Percentiles rank a stretch among this genome's conserved stretches.
These are phyloP conservation scores for Ambastaia sidthimunki DNA, from an alignment of 2,797 vertebrate species.

Conservation along the genomic window DNA sequence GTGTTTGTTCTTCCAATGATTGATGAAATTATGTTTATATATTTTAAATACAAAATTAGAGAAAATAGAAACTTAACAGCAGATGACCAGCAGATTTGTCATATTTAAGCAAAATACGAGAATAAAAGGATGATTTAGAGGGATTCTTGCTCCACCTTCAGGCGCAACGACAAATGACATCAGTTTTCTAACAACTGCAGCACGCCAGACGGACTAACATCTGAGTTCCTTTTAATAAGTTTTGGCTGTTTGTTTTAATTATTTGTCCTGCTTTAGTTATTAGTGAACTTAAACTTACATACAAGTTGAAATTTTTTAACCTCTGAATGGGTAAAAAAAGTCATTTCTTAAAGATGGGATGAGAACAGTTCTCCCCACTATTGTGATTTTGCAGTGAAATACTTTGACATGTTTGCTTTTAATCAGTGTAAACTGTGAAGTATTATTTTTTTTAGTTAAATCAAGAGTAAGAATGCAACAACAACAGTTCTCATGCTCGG, in stretches of 20 bases:
- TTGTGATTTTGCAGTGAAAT: background rate
- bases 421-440: background rate
- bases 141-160: conserved; percentile 15
- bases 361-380: conserved; percentile 67
- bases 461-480: conserved; percentile 86
- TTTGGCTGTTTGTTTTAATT: background rate
- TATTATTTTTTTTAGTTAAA: conserved; percentile 76
- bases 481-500: conserved; percentile 88
- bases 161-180: too few relatives aligned
- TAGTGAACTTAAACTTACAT: conserved; percentile 3
- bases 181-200: conserved; percentile 73
- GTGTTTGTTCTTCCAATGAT: background rate
- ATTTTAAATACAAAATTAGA: background rate
- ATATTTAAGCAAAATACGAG: background rate
- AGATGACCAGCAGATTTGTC: too few relatives aligned
- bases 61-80: background rate
- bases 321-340: too few relatives aligned
- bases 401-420: background rate
- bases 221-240: background rate
- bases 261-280: background rate
- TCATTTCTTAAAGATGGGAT: conserved; percentile 85
- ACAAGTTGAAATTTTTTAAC: too few relatives aligned
- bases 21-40: background rate
- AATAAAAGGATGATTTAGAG: background rate
- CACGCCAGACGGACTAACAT: too few relatives aligned